Percentiles rank a stretch among this genome's conserved stretches.
Conservation (phyloP, 2,113 vertebrate genomes). For the Riparia riparia region DNA sequence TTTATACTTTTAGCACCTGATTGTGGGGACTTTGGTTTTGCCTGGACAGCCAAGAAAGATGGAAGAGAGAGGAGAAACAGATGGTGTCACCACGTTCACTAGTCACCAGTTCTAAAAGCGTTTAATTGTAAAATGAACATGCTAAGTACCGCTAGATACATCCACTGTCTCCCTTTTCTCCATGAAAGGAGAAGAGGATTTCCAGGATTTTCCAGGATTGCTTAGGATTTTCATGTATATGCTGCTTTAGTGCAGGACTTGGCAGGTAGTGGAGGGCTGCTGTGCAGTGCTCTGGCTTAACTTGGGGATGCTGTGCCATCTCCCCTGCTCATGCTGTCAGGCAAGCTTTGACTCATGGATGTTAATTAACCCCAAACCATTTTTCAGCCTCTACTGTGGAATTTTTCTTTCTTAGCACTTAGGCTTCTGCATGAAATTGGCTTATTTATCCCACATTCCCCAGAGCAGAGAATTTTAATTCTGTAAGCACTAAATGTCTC, state of each 20-base stretch:
- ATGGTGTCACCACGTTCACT: background rate
- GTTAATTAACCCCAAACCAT: constrained; percentile 11
- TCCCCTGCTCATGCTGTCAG: background rate
- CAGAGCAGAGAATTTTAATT: background rate
- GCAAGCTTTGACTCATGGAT: background rate
- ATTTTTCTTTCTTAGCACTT: background rate
- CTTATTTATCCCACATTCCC: background rate
- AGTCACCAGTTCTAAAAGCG: background rate
- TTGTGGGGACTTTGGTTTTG: background rate
- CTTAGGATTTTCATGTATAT: background rate
- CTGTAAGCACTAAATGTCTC: background rate
- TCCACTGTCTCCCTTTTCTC: background rate
- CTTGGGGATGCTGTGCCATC: background rate
- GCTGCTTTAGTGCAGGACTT: background rate
- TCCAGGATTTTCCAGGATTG: background rate
- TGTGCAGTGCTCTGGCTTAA: background rate
- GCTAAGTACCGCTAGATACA: background rate
- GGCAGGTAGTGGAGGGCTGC: background rate
- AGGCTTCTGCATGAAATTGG: background rate
- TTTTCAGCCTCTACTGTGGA: background rate
- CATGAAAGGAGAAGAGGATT: background rate
- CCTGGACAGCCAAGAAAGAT: background rate
- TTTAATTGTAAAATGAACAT: background rate
- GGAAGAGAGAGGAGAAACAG: background rate
- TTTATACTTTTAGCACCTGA: background rate